Base-by-base conservation (phyloP, 2,888 invertebrate species). In the Sesamia inferens region DNA sequence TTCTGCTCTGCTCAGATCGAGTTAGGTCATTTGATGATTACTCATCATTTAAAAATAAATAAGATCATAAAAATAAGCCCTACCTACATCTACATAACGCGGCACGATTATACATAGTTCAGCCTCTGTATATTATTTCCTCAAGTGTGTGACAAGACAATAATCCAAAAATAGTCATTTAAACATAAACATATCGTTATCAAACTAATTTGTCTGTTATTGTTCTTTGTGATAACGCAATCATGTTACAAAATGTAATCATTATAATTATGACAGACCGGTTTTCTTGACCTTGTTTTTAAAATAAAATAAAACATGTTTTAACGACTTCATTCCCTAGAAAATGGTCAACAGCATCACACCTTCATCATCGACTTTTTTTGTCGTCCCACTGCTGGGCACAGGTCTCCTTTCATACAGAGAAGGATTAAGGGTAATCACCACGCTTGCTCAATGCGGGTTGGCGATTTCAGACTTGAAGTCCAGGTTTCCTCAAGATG, bases 131-230 rank as follows among this genome's bases (percentile, higher is more conserved):
- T 7, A 0, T 14, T 61, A 61, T 44, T 62, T 73, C 8, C 44
- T 79, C 74, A 10, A 31, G 31, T 16, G 7, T 62, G 42, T 44
- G 13, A 44, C 13, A 2, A 44, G 44, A 11, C 24, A 31, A 39
- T 44, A 22, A 62, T 44, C 31, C n/a, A 70, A 81, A 80, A 82
- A 68, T 39, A 51, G 64, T 76, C 71, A 83, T 31, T 31, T 31
- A 66, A 66, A 74, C 55, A 24, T 68, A 79, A 79, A 75, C 77
- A 79, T 82, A 75, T 57, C 44, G 54, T 84, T 85, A 84, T 82
- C 78, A 44, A 31, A 63, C 65, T 67, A 81, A 81, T 79, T 85
- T 76, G 84, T 83, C 59, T 83, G 77, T 81, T 81, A 76, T 68
- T 75, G 74, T 78, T 78, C 66, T 68, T 65, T 47, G 54, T 67